Evolutionary conservation across 2,888 invertebrate species (phyloP), one percentile per base, ranked within the genome.

Genomic region (Seladonia tumulorum): DNA sequence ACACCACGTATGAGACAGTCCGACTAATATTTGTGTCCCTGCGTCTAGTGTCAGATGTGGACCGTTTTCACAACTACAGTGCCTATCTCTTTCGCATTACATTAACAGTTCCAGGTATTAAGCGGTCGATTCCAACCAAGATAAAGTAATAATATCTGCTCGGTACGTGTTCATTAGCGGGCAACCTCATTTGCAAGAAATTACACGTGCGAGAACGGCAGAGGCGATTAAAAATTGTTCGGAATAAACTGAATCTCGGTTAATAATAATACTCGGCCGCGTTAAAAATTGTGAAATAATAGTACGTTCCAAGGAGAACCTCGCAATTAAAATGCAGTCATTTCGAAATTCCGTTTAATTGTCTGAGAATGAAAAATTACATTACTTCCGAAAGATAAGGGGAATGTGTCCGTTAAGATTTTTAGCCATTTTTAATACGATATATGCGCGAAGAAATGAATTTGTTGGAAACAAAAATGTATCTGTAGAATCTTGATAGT

Each of bases 121-220:
- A 68, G 39, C 39, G 39, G 39, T 35, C 22, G 22, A 68, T 68
- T 68, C 18, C 22, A 1, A 39, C 22, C 39, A 68, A 39, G 39
- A 68, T 68, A 68, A 22, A 68, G 8, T 66, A 66, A 68, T 39
- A 39, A 39, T 68, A 68, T 68, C 68, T 68, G 68, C 68, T 39
- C 35, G 18, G 35, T 22, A n/a, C n/a, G 12, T 12, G 68, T 18
- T 35, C 68, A 35, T 68, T 68, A 18, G 35, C 35, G 10, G 68
- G 2, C 35, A 22, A 68, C 68, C 68, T 68, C 68, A 68, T 68
- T 68, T 68, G 22, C 39, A 68, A 39, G 68, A 68, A 22, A 68
- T 68, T 39, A 39, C 68, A 39, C 22, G 10, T 2, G 39, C 35
- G 18, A 39, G 18, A 39, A 10, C 22, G 22, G 8, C 35, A 7